These are phyloP conservation scores for Amphiprion percula DNA, from an alignment of 2,113 vertebrate genomes.

Conservation along the genomic window DNA sequence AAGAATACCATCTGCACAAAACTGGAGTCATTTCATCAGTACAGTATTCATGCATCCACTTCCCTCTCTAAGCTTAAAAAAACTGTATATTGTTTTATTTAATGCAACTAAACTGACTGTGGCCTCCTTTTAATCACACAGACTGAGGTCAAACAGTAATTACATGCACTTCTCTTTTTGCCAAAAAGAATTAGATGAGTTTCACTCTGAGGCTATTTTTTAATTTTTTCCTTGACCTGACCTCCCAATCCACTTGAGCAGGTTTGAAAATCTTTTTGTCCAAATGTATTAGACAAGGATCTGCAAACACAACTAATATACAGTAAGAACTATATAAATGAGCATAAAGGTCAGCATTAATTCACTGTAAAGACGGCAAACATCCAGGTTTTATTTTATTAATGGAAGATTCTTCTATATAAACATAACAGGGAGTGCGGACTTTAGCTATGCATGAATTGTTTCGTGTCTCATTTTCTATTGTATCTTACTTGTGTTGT, in stretches of 20 bases:
- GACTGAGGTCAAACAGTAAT: background rate
- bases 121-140: background rate
- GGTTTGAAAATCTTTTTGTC: background rate
- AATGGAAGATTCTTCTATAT: too few species aligned
- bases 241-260: background rate
- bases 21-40: slow-evolving; percentile 23
- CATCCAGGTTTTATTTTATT: too few species aligned
- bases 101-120: slow-evolving; percentile 4
- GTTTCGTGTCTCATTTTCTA: too few species aligned
- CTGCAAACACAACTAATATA: background rate
- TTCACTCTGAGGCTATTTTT: background rate
- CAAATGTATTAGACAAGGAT: background rate
- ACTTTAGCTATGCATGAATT: too few species aligned
- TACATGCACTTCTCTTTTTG: background rate
- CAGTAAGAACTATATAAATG: too few species aligned
- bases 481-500: too few species aligned
- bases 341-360: background rate
- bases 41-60: background rate
- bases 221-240: background rate
- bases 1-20: slow-evolving; percentile 10
- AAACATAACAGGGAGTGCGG: too few species aligned
- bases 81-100: background rate
- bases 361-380: background rate
- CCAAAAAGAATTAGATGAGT: background rate
- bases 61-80: background rate